A percentile compares a stretch with the other conserved stretches of the same genome.
Evolutionary conservation across 2,888 invertebrate species (phyloP).

Genomic region (Mechanitis messenoides): DNA sequence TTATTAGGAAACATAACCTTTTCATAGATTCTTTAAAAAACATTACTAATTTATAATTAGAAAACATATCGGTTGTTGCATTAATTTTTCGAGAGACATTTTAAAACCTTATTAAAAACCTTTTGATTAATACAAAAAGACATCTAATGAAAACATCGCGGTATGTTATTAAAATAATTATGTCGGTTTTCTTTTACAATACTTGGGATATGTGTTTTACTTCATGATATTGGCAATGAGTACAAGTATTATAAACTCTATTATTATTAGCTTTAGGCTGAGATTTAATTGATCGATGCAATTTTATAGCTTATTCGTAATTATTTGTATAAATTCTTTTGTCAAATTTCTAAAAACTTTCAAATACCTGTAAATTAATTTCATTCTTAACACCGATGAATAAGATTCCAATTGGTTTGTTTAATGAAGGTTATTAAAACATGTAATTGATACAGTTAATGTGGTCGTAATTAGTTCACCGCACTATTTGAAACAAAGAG

Average conservation of each 20-base stretch:
- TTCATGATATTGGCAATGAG: too few species aligned
- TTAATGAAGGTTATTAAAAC: not conserved
- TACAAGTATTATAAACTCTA: not conserved
- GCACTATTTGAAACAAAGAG: slow-evolving; percentile 18
- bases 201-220: too few species aligned
- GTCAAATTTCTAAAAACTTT: slow-evolving; percentile 1
- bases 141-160: too few species aligned
- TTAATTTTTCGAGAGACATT: too few species aligned
- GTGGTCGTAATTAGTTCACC: slow-evolving; percentile 25
- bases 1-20: too few species aligned
- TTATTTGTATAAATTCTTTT: slow-evolving; percentile 1
- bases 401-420: not conserved
- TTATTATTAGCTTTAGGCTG: not conserved
- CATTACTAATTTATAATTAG: too few species aligned
- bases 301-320: not conserved
- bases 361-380: not conserved
- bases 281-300: not conserved
- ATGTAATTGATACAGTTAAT: slow-evolving; percentile 19
- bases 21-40: too few species aligned
- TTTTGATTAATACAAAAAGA: too few species aligned
- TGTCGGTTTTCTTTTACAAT: too few species aligned
- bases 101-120: too few species aligned
- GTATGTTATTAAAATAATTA: too few species aligned
- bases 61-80: too few species aligned
- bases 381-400: not conserved